Evolutionary conservation across 1,140 invertebrate species (phyloP).

Genomic region (Tetraneura akinire): DNA sequence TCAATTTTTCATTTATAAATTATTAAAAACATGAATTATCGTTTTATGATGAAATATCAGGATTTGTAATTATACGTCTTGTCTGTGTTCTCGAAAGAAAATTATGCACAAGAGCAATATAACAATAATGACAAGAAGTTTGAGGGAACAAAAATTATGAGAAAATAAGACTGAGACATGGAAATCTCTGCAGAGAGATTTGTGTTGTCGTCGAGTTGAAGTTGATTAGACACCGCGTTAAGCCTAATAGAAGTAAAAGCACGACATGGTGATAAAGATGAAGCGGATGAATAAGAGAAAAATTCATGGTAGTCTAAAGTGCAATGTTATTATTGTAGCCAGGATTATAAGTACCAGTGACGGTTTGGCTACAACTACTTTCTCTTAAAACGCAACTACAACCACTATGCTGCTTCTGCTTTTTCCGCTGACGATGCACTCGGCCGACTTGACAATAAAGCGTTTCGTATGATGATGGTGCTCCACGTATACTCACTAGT

Average conservation of each 20-base stretch:
- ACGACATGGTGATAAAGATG: conserved; percentile 23
- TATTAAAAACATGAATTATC: conserved; percentile 15
- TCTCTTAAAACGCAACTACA: neutral
- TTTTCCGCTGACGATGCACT: conserved; percentile 44
- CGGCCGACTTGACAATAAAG: conserved; percentile 32
- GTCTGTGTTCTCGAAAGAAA: neutral
- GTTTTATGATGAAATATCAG: conserved; percentile 3
- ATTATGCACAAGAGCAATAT: neutral
- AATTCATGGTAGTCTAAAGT: conserved; percentile 31
- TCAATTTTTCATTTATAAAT: no score
- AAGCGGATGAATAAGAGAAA: conserved; percentile 22
- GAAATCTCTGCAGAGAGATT: no score
- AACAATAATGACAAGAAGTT: neutral
- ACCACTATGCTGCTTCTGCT: neutral
- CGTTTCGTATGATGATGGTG: conserved; percentile 21
- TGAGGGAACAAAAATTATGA: conserved; percentile 16
- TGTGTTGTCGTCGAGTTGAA: conserved; percentile 22
- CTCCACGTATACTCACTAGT: neutral
- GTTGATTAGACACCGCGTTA: conserved; percentile 15
- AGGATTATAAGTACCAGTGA: neutral
- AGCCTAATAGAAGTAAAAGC: conserved; percentile 7
- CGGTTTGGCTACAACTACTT: neutral
- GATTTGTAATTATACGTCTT: neutral
- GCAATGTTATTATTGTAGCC: conserved; percentile 30
- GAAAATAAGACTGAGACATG: neutral